Evolutionary conservation across 2,888 invertebrate species (phyloP), one percentile per base, ranked within the genome.

Genomic region (Latheticus oryzae): DNA sequence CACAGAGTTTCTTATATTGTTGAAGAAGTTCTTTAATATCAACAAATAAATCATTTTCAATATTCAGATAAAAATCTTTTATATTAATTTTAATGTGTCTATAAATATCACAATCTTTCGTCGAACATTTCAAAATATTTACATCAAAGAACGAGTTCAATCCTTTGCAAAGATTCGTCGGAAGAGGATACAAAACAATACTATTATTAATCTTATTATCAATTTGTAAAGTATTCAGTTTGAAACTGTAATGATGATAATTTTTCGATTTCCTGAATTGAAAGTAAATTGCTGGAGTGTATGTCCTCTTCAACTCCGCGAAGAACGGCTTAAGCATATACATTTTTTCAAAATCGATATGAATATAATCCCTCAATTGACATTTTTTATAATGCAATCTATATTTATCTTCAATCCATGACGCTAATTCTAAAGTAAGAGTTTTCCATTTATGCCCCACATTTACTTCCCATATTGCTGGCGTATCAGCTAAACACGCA

Each of bases 281-380:
- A 61, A 89, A 67, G 87, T 90, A 91, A 28, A 91, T 70, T 0
- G 87, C 91, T 1, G 93, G 91, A 51, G 83, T 84, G 72, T 90
- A 90, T 0, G 85, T 86, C 26, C 93, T 81, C 28, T 89, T 78
- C 13, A 93, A 75, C 69, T 90, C 89, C 0, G 91, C 91, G 71
- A 89, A 91, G 77, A 91, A 92, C 0, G 93, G 93, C 74, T 91
- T 91, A 0, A 89, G 87, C 90, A 93, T 91, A 67, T 89, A 89
- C 92, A 93, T 92, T 75, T 89, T 90, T 40, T 86, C 86, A 64
- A 93, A 84, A 73, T 93, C 91, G 50, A 91, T 87, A 81, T 91
- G 80, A 4, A 92, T 85, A 73, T 88, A 89, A 72, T 91, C 90
- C 73, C 90, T 90, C 32, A 91, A 76, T 64, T 89, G 87, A 40